Evolutionary conservation across 2,888 invertebrate genomes (phyloP).

Genomic region (Polietes domitor): DNA sequence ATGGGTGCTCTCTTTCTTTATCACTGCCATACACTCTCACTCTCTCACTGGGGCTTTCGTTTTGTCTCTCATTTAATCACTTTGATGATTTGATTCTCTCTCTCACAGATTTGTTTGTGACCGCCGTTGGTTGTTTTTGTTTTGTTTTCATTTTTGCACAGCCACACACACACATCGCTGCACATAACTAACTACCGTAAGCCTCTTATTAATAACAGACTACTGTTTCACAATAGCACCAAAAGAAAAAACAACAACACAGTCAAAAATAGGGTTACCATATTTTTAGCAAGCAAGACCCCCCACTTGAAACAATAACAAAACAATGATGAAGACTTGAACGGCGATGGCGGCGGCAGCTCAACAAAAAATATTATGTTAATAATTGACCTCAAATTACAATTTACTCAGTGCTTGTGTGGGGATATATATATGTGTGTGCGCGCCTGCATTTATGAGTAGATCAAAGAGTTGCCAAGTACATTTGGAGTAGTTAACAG

Average conservation of each 20-base stretch:
- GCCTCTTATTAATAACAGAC: conserved; percentile 31
- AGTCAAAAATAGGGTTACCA: conserved; percentile 31
- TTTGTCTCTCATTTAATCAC: not conserved
- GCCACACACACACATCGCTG: not conserved
- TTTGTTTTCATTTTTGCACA: conserved; percentile 25
- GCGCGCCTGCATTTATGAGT: too few relatives aligned
- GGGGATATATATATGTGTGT: not conserved
- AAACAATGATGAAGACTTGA: not conserved
- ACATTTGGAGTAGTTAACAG: too few relatives aligned
- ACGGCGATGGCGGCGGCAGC: not conserved
- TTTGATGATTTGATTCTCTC: not conserved
- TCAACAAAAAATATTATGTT: conserved; percentile 28
- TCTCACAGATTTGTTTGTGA: not conserved
- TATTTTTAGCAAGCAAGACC: not conserved
- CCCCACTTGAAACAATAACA: not conserved
- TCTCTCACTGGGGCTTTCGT: not conserved
- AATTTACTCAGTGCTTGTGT: not conserved
- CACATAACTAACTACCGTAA: conserved; percentile 37
- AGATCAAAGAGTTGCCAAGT: not conserved
- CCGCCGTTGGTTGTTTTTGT: not conserved
- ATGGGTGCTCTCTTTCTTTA: conserved; percentile 1
- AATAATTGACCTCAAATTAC: conserved; percentile 41
- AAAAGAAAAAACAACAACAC: not conserved
- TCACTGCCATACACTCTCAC: not conserved
- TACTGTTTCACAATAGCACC: conserved; percentile 19